Evolutionary conservation across 1,140 invertebrate species (phyloP).

Genomic region (Drosophila willistoni): DNA sequence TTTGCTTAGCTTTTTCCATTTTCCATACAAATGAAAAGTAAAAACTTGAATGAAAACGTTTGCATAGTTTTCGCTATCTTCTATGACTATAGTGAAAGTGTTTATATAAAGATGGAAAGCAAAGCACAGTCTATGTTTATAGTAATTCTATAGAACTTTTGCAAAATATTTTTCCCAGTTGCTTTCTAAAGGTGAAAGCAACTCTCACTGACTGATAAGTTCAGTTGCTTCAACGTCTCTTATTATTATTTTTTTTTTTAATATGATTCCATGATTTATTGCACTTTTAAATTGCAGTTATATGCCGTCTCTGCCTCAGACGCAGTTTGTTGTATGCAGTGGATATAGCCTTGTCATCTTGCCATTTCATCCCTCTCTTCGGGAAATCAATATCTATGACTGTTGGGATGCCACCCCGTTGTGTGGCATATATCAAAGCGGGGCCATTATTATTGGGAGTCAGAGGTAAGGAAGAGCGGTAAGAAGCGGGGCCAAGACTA

Average conservation of each 20-base stretch:
- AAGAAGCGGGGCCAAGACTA: too few relatives aligned
- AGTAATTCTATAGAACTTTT: conserved; percentile 21
- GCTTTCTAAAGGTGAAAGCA: conserved; percentile 29
- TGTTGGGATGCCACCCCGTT: conserved; percentile 47
- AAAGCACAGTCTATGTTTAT: too few relatives aligned
- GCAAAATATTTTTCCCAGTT: conserved; percentile 48
- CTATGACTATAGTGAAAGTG: too few relatives aligned
- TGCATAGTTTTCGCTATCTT: too few relatives aligned
- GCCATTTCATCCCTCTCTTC: conserved; percentile 6
- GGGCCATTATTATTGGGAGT: conserved; percentile 7
- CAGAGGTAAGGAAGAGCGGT: too few relatives aligned
- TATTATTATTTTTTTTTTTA: conserved; percentile 39
- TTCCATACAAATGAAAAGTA: too few relatives aligned
- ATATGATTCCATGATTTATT: conserved; percentile 63
- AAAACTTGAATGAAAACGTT: too few relatives aligned
- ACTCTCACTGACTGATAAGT: background rate
- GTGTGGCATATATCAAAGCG: conserved; percentile 58
- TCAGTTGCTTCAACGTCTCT: conserved; percentile 4
- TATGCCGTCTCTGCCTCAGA: background rate
- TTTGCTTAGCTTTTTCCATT: too few relatives aligned
- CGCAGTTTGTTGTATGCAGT: conserved; percentile 46
- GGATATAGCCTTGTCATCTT: conserved; percentile 31
- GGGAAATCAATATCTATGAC: conserved; percentile 58
- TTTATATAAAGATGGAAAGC: too few relatives aligned
- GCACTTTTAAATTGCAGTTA: conserved; percentile 45